These are phyloP conservation scores for Chelonoidis abingdonii DNA, from an alignment of 2,113 vertebrate species.

Conservation along the genomic window DNA sequence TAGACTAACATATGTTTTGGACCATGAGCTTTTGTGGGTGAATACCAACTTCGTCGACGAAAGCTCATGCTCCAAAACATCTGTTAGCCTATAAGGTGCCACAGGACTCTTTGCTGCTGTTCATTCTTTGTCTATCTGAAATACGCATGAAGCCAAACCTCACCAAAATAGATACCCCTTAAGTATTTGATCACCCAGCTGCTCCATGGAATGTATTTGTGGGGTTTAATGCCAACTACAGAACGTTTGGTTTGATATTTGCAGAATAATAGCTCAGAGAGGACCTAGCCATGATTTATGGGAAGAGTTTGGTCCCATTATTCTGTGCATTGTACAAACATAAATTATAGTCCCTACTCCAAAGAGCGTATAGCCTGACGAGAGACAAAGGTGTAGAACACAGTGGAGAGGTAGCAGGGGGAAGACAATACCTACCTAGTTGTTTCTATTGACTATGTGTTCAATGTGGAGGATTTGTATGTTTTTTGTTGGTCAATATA, in stretches of 20 bases:
- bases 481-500: neutral
- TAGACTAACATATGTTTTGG: too few species aligned
- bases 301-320: neutral
- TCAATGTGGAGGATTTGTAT: neutral
- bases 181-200: neutral
- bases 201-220: neutral
- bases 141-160: neutral
- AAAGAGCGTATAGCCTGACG: neutral
- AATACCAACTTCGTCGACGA: too few species aligned
- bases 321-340: neutral
- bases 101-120: neutral
- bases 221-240: neutral
- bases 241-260: neutral
- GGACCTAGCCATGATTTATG: neutral
- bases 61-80: too few species aligned
- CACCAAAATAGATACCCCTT: neutral
- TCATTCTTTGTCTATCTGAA: neutral
- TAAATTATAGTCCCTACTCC: neutral
- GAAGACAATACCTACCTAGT: neutral
- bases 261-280: neutral
- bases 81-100: too few species aligned
- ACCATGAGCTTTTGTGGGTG: too few species aligned
- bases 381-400: neutral
- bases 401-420: rapidly evolving
- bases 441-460: neutral